Evolutionary conservation across 2,113 vertebrate species (phyloP), one percentile per base, ranked within the genome.

Genomic region (Ardeotis arabs): DNA sequence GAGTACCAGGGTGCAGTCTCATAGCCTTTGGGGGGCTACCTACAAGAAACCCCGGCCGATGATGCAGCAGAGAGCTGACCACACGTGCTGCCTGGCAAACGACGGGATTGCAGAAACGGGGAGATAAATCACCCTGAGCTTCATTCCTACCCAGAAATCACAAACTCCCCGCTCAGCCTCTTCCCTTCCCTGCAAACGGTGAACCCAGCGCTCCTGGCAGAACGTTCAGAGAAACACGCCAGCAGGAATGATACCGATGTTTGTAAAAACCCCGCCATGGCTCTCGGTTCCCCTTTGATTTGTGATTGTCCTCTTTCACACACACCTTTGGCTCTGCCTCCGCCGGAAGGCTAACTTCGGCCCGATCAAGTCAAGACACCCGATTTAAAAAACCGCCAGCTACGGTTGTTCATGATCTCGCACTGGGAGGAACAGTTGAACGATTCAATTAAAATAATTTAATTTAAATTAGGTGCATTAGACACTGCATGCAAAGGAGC

Each of bases 371-470:
- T 6, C 6, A 28, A 70, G 33, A 39, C 47, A 45, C 20, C 39
- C 44, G 56, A 49, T 52, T 86, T 89, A 84, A 67, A 92, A 91
- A 28, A 55, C 29, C 0, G 1, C 59, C 70, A 87, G 85, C 41
- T 20, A 25, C 35, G 28, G 53, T 10, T 53, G 53, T 22, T 56
- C n/a, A 47, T 62, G 41, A 44, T 44, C 59, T 22, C 14, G 33
- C 31, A 13, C 44, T 52, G 49, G 13, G 31, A 93, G 80, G 31
- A 89, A 60, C 39, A 86, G 91, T 9, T n/a, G 59, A 63, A 47
- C 20, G 70, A 82, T 85, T 94, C 76, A 64, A 96, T 95, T 95
- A 94, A 86, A 83, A 70, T 79, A 89, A 87, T 90, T 92, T 77
- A 47, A 69, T 86, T 93, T 87, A 76, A 87, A 94, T 82, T 91